Base-by-base conservation (phyloP, 2,113 vertebrate genomes). In the Pogonocichla stellata region DNA sequence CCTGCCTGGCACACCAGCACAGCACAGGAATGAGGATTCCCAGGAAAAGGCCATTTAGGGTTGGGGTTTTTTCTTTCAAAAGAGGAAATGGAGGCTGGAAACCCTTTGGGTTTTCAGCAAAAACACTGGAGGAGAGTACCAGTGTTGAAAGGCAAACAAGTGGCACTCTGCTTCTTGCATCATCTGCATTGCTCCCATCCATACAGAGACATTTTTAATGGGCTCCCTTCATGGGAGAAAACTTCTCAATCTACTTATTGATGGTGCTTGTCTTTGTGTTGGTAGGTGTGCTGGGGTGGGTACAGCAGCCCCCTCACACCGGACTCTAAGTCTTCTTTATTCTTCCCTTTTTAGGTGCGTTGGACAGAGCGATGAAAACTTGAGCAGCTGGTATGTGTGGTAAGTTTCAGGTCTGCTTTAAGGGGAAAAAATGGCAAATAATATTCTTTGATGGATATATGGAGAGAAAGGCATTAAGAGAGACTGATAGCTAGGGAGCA, bases 381-480 rank as follows among this genome's bases (percentile, higher is more conserved):
- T 95, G 12, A 95, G 73, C 71, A 95, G 34, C 88, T 98, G 97
- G 98, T 95, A 96, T 65, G 86, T 98, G 75, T 98, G 98, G 98
- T 98, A 97, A 98, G 98, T 69, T 77, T 85, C 71, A 83, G 77
- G 71, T 60, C 51, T 90, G 67, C 36, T 95, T 88, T 86, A 71
- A 64, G 83, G 54, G 25, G 50, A 36, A 86, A 86, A 90, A 60
- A 45, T 86, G 75, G 36, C 60, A 93, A 92, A 90, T 84, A 91
- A 93, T 86, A 80, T 93, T 61, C 17, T 92, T 80, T 93, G 92
- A 95, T 84, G 65, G 77, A 86, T 90, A 88, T 91, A 86, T 12
- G 42, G 48, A 92, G 80, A 94, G 86, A 94, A 94, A 90, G 45
- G 86, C 95, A 86, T 90, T 92, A 88, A 96, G 69, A 92, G 80